A percentile compares a stretch with the other conserved stretches of the same genome.
phyloP scores from a whole-genome alignment of 2,113 vertebrate genomes.

The Tursiops truncatus region DNA sequence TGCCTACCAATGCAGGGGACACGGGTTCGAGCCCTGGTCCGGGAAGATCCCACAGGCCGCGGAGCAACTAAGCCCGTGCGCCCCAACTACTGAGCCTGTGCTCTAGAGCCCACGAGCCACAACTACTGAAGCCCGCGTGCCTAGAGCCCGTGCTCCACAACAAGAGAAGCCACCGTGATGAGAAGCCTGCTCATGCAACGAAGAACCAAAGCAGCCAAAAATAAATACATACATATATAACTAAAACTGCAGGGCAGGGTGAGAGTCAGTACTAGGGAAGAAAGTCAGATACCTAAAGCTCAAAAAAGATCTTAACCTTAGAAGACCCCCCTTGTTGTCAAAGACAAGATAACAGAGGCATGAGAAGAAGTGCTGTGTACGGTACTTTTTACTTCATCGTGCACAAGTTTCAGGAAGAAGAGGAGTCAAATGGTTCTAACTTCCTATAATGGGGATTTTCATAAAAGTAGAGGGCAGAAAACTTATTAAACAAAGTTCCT shows the following conservation, averaged over 20 bases:
- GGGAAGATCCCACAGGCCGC: too few species aligned
- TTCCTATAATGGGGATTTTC: not conserved
- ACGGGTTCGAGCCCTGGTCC: too few species aligned
- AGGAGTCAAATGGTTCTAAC: not conserved
- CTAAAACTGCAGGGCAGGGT: not conserved
- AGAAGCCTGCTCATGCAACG: too few species aligned
- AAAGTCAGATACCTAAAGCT: not conserved
- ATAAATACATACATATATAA: not conserved
- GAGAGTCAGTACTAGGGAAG: not conserved
- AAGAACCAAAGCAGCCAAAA: too few species aligned
- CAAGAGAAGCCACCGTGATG: too few species aligned
- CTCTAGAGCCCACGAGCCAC: too few species aligned
- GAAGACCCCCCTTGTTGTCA: not conserved
- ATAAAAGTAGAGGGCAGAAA: not conserved
- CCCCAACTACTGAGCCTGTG: too few species aligned
- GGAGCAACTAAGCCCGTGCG: too few species aligned
- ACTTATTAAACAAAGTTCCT: not conserved
- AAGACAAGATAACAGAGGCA: not conserved
- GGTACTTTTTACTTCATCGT: not conserved
- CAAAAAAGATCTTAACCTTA: not conserved
- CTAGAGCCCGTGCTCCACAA: too few species aligned
- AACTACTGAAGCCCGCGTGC: too few species aligned
- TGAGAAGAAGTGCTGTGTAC: not conserved
- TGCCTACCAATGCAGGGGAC: too few species aligned
- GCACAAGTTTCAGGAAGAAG: not conserved